Base-by-base conservation (phyloP, 1,140 invertebrate genomes). In the Capitella teleta region DNA sequence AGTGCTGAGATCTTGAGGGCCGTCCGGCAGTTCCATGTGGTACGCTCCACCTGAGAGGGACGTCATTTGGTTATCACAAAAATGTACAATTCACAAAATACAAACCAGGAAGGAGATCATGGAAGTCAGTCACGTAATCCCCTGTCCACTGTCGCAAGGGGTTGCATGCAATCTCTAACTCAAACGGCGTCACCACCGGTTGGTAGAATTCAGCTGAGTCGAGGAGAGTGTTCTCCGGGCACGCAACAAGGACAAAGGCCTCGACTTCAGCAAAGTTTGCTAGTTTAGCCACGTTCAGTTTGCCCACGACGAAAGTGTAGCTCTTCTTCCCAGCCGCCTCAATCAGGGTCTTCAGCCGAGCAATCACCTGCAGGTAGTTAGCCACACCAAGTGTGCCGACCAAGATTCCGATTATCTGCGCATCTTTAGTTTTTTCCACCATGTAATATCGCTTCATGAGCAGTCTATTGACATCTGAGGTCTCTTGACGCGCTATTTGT, bases 261-360 rank as follows among this genome's bases (percentile, higher is more conserved):
- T 96, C 89, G 44, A 94, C 82, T 74, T 93, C 87, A 46, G 84
- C 79, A 71, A 93, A 89, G 73, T 97, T 97, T 0, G 89, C 89
- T 48, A 97, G 70, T 72, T 97, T 97, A 1, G 85, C 81, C 36
- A 84, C 81, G 77, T 90, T 95, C 16, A 89, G 82, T 72, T 91
- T 91, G 2, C 91, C 91, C 46, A 96, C 83, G 26, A 85, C 85
- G 38, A 96, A 80, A n/a, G 87, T 82, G 61, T 95, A 94, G 46
- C 79, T 81, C 61, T 87, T 90, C 64, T 91, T 91, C 0, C 82
- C 82, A 32, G 81, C 80, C 32, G 74, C 66, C 61, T 80, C 82
- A 1, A 87, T 77, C 26, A 87, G 71, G 32, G 75, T 64, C 68
- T 87, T 88, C 38, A 94, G 67, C 53, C 79, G 77, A 16, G 77